Evolutionary conservation across 2,888 invertebrate species (phyloP), one percentile per base, ranked within the genome.

Genomic region (Molanna angustata): DNA sequence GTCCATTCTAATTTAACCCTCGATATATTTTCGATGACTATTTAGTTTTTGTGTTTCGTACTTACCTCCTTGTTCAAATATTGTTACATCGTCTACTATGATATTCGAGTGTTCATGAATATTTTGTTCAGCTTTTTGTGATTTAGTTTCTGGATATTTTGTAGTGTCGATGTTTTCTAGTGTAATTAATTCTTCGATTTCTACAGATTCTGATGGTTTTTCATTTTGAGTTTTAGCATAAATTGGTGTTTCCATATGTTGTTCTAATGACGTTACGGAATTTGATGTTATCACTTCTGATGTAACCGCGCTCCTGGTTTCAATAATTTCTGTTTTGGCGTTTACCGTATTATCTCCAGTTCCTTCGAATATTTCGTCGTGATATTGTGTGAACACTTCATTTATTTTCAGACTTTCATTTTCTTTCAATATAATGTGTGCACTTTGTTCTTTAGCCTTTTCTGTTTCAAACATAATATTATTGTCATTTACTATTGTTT

Each of bases 41-140:
- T 27, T 46, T 35, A 13, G 19, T 35, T 46, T 52, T 22, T 17
- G 4, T 46, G n/a, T 9, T 19, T 33, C 9, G 41, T 52, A 56
- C 46, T 67, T 62, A 43, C 69, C 67, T 56, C 70, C 65, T 56
- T 65, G 64, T 55, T 70, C 70, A 52, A 68, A 65, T 7, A 64
- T 57, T 32, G 63, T 64, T 19, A 69, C 62, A 65, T 73, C 69
- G 20, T 52, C 49, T 44, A 53, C 20, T 22, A 40, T 45, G 20
- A 47, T 43, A 41, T 54, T 57, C 16, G 43, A 41, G 18, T 51
- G 40, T 54, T 54, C 51, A 17, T 47, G 40, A 33, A 57, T 22
- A 31, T 54, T 54, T 14, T 49, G 16, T 37, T 49, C 27, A 13
- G 56, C 56, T 27, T 50, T 40, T 46, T 32, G 42, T 35, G 42